phyloP scores from a whole-genome alignment of 2,888 invertebrate species.

The Noctua janthe region DNA sequence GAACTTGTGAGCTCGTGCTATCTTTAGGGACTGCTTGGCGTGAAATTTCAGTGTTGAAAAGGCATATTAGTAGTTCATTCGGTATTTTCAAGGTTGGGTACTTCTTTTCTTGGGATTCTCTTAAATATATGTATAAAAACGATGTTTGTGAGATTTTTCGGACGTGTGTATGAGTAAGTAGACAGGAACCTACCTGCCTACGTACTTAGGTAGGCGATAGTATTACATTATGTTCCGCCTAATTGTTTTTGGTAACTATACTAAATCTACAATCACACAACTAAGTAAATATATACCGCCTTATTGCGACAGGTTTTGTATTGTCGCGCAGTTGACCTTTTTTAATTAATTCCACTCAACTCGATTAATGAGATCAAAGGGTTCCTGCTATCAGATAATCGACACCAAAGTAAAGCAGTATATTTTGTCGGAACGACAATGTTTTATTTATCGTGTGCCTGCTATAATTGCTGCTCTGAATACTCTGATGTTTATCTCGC shows the following conservation, averaged over 20 bases:
- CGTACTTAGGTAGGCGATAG: background rate
- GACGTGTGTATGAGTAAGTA: background rate
- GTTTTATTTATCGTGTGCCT: slow-evolving; percentile 61
- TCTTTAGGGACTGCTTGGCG: background rate
- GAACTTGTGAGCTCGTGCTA: background rate
- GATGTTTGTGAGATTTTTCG: background rate
- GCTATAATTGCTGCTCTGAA: slow-evolving; percentile 57
- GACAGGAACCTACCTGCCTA: background rate
- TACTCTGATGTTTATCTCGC: slow-evolving; percentile 59
- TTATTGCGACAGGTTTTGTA: slow-evolving; percentile 67
- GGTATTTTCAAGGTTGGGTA: background rate
- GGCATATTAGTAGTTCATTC: background rate
- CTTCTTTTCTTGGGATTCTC: background rate
- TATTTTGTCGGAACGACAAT: slow-evolving; percentile 56
- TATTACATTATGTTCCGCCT: background rate
- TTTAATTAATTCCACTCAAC: slow-evolving; percentile 78
- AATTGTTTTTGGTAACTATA: slow-evolving; percentile 1
- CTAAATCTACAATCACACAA: slow-evolving; percentile 3
- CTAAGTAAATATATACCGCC: background rate
- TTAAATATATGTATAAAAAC: background rate
- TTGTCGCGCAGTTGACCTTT: slow-evolving; percentile 73
- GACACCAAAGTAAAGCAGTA: slow-evolving; percentile 65
- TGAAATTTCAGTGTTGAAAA: background rate
- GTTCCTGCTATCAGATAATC: slow-evolving; percentile 74
- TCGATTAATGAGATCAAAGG: slow-evolving; percentile 81